These are phyloP conservation scores for Drosophila neonasuta DNA, from an alignment of 2,888 invertebrate species.

Conservation along the genomic window DNA sequence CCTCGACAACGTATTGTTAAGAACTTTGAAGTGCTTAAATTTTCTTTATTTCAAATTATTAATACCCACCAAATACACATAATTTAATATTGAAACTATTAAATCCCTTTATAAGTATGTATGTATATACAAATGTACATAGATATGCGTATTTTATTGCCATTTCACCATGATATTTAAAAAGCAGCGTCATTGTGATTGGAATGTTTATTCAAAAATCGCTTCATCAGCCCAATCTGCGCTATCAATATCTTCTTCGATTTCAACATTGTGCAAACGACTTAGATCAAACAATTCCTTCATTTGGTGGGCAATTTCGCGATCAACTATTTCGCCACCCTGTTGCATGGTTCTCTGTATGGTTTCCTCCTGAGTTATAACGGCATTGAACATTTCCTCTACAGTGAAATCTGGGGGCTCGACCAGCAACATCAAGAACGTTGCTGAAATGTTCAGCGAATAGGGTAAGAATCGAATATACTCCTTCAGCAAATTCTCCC, in stretches of 20 bases:
- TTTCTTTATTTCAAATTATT: background rate
- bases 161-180: slow-evolving; percentile 10
- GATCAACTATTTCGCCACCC: slow-evolving; percentile 79
- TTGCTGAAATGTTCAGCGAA: slow-evolving; percentile 62
- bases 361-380: slow-evolving; percentile 46
- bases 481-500: slow-evolving; percentile 73
- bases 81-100: too few relatives aligned
- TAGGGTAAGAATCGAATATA: slow-evolving; percentile 78
- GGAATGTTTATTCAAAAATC: slow-evolving; percentile 7
- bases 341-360: slow-evolving; percentile 48
- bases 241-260: slow-evolving; percentile 63
- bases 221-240: slow-evolving; percentile 25
- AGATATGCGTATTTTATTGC: background rate
- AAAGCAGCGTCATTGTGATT: slow-evolving; percentile 16
- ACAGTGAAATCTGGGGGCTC: slow-evolving; percentile 54
- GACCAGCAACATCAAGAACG: slow-evolving; percentile 72
- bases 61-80: background rate
- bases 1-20: background rate
- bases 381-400: slow-evolving; percentile 55
- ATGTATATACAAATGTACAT: background rate
- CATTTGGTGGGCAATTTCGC: slow-evolving; percentile 77
- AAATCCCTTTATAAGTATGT: background rate
- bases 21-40: background rate
- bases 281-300: slow-evolving; percentile 77
- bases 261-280: slow-evolving; percentile 59